Base-by-base conservation (phyloP, 2,888 invertebrate species). In the Pandemis corylana region DNA sequence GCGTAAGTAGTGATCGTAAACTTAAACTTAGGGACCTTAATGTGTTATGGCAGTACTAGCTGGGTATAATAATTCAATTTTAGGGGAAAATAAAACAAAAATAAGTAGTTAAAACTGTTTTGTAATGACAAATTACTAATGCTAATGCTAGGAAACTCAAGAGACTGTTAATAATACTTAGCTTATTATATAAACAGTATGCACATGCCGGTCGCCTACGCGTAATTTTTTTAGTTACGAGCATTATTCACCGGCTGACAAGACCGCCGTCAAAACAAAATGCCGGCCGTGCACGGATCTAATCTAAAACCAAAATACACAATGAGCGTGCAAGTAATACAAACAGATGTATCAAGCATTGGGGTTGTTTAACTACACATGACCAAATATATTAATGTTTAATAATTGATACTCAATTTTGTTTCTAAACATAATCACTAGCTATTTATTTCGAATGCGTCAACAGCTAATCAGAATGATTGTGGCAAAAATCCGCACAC, bases 401-500 rank as follows among this genome's bases (percentile, higher is more conserved):
- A 4, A 36, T 36, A 36, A 36, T 36, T 36, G 28, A 36, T 4
- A 36, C 28, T 51, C 51, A 51, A n/a, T 51, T 13, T 5, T n/a
- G 13, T 51, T 36, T 61, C 13, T 36, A 61, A 36, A 61, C 1
- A n/a, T 62, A 62, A 28, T 59, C 28, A 59, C 7, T 28, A 28
- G 4, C n/a, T 28, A 20, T 28, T 46, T 20, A 20, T 41, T 64
- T 41, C 36, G 59, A 68, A 68, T 15, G 63, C 64, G 46, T 64
- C 56, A 65, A 15, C 42, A n/a, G 36, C 42, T 62, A 69, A 69
- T 74, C 65, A 51, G 49, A 73, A 53, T 42, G 69, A 65, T 51
- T 51, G 64, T 59, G 61, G 78, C 79, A 82, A 82, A 84, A 84
- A 79, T 76, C 59, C 76, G 65, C 53, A 78, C 76, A 80, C 79